phyloP scores from a whole-genome alignment of 2,888 invertebrate species.

The Prenolepis imparis region DNA sequence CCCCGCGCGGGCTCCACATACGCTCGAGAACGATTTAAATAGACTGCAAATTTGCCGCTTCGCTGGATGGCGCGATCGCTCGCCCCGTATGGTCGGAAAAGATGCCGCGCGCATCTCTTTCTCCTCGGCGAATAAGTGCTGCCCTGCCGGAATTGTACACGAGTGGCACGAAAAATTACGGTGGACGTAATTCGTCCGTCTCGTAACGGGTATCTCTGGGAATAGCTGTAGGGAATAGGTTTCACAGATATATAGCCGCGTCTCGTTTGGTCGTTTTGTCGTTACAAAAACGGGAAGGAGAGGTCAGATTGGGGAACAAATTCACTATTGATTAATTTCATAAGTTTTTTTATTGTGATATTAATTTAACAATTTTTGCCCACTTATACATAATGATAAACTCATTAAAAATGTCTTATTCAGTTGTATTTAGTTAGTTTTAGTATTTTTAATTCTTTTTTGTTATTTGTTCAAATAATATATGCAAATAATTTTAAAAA shows the following conservation, averaged over 20 bases:
- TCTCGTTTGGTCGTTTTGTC: conserved; percentile 31
- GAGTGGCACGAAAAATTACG: conserved; percentile 21
- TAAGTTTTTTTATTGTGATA: background rate
- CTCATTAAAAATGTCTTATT: background rate
- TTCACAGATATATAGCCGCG: conserved; percentile 1
- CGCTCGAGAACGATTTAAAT: conserved; percentile 72
- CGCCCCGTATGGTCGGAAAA: conserved; percentile 57
- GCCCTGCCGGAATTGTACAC: background rate
- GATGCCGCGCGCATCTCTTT: conserved; percentile 15
- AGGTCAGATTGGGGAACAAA: background rate
- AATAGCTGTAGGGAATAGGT: conserved; percentile 3
- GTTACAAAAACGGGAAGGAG: conserved; percentile 20
- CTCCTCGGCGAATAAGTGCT: background rate
- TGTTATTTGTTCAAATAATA: background rate
- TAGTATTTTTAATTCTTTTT: background rate
- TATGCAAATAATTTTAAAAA: background rate
- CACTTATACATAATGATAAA: background rate
- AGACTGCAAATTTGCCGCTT: conserved; percentile 67
- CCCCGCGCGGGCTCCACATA: conserved; percentile 25
- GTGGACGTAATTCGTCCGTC: conserved; percentile 10
- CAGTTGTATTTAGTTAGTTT: no score
- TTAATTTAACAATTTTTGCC: background rate
- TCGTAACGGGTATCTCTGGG: background rate
- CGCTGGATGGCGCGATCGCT: conserved; percentile 16
- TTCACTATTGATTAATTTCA: conserved; percentile 27